Evolutionary conservation across 2,113 vertebrate genomes (phyloP).

Genomic region (Pelmatolapia mariae): DNA sequence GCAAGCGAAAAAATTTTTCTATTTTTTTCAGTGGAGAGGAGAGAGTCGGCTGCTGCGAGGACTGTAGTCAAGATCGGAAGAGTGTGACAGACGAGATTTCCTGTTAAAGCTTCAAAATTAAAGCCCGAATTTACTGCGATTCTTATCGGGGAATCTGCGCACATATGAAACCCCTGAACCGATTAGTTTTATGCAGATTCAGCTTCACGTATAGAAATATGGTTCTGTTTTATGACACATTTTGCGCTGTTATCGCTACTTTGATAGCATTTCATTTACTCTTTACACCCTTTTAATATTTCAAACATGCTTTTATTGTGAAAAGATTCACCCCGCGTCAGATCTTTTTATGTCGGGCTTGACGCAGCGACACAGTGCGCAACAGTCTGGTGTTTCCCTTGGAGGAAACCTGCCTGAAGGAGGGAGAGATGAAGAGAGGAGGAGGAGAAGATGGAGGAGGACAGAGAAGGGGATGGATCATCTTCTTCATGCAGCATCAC

Average conservation of each 20-base stretch:
- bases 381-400: conserved; percentile 50
- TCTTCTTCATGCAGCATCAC: not conserved
- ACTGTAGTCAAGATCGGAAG: not conserved
- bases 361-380: not conserved
- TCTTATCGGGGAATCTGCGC: not conserved
- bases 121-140: not conserved
- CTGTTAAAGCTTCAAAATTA: conserved; percentile 12
- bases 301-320: conserved; percentile 12
- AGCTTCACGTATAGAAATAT: not conserved
- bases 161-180: no score
- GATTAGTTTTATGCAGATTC: not conserved
- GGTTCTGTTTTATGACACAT: not conserved
- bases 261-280: not conserved
- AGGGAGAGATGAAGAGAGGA: not conserved
- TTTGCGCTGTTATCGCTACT: not conserved
- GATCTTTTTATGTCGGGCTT: not conserved
- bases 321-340: not conserved
- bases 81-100: not conserved
- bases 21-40: not conserved
- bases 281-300: not conserved
- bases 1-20: not conserved
- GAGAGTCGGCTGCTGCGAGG: conserved; percentile 12
- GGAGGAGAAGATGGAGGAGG: not conserved
- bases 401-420: not conserved
- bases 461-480: not conserved